Evolutionary conservation across 1,140 invertebrate genomes (phyloP).

Genomic region (Aphelenchoides fujianensis): DNA sequence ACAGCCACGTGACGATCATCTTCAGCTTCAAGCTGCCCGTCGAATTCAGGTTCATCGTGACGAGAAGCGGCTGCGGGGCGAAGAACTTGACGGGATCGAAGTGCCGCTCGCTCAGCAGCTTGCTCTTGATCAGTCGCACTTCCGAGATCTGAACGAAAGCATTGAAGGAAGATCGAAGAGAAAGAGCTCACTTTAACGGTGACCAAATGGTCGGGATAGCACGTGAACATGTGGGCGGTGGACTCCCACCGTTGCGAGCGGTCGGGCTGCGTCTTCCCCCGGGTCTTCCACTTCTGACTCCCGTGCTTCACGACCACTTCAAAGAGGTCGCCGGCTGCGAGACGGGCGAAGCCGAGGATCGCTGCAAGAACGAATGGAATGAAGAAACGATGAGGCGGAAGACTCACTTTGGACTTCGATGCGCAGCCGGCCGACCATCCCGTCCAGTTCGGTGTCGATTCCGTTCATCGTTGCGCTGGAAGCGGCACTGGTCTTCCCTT

Average conservation of each 20-base stretch:
- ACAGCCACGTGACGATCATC: conserved; percentile 70
- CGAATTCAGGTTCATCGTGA: conserved; percentile 70
- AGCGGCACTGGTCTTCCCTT: too few relatives aligned
- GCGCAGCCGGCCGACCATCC: conserved; percentile 43
- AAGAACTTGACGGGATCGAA: conserved; percentile 70
- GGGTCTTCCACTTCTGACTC: conserved; percentile 69
- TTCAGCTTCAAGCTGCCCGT: conserved; percentile 70
- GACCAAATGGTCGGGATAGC: conserved; percentile 67
- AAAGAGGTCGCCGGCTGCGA: conserved; percentile 65
- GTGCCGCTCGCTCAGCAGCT: conserved; percentile 68
- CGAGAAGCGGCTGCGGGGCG: conserved; percentile 69
- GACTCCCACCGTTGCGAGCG: conserved; percentile 68
- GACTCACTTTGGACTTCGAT: conserved; percentile 46
- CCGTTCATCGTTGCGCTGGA: not conserved
- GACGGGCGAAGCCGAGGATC: conserved; percentile 47
- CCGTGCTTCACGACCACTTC: conserved; percentile 69
- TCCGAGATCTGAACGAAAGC: conserved; percentile 69
- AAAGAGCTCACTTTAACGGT: conserved; percentile 68
- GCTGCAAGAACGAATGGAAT: conserved; percentile 29
- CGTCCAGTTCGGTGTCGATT: conserved; percentile 39
- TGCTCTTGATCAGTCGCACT: conserved; percentile 65
- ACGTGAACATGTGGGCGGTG: conserved; percentile 65
- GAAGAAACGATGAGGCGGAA: not conserved
- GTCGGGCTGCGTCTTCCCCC: conserved; percentile 67
- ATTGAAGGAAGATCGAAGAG: conserved; percentile 67